Percentiles rank a stretch among this genome's conserved stretches.
Evolutionary conservation across 2,888 invertebrate genomes (phyloP).

Genomic region (Drosophila pseudotakahashii): DNA sequence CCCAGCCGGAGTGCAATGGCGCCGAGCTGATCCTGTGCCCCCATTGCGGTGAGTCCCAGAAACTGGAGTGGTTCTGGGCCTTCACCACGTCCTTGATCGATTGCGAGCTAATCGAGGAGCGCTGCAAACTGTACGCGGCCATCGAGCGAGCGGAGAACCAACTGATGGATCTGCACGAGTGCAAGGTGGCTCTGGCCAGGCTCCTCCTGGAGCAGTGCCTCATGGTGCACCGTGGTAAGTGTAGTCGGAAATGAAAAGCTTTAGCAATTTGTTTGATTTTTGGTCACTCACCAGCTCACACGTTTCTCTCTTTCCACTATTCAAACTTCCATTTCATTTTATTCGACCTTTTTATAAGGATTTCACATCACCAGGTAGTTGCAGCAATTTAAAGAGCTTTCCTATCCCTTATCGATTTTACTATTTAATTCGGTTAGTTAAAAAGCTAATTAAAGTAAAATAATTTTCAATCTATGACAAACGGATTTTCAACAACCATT

Average conservation of each 20-base stretch:
- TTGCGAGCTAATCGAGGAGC: conserved; percentile 71
- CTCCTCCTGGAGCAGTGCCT: conserved; percentile 71
- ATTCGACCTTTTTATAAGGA: not conserved
- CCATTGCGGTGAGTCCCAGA: conserved; percentile 64
- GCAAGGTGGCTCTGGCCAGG: conserved; percentile 68
- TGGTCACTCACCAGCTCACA: conserved; percentile 31
- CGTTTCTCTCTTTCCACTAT: conserved; percentile 7
- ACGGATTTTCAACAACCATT: too few species aligned
- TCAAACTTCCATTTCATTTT: conserved; percentile 5
- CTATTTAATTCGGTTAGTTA: too few species aligned
- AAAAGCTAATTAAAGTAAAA: too few species aligned
- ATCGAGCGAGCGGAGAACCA: conserved; percentile 66
- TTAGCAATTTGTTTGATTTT: conserved; percentile 14
- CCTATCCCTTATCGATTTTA: too few species aligned
- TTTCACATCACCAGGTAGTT: not conserved
- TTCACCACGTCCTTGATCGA: conserved; percentile 64
- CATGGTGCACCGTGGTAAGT: conserved; percentile 72
- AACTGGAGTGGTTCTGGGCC: conserved; percentile 73
- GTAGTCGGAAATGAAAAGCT: conserved; percentile 21
- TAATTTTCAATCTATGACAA: too few species aligned
- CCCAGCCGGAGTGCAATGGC: conserved; percentile 59
- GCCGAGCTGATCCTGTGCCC: conserved; percentile 64
- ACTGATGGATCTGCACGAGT: conserved; percentile 67
- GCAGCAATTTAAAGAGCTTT: not conserved
- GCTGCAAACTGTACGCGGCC: conserved; percentile 70